These are phyloP conservation scores for Coreoperca whiteheadi DNA, from an alignment of 2,113 vertebrate species.

Conservation along the genomic window DNA sequence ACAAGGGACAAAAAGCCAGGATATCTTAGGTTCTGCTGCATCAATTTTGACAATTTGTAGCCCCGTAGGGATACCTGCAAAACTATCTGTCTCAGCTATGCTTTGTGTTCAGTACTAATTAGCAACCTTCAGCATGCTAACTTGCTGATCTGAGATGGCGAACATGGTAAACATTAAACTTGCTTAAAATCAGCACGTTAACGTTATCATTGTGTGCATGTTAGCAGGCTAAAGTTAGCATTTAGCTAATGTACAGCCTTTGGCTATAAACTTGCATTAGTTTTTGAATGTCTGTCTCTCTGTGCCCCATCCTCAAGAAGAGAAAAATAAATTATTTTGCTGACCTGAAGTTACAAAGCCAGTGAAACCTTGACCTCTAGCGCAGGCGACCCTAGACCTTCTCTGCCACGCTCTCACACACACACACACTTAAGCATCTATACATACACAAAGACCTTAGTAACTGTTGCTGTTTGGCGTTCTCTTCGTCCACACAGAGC, in stretches of 20 bases:
- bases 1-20: too few relatives aligned
- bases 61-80: too few relatives aligned
- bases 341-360: constrained; percentile 46
- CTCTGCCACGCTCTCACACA: not conserved
- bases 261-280: too few relatives aligned
- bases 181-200: not conserved
- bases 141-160: too few relatives aligned
- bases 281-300: too few relatives aligned
- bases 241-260: too few relatives aligned
- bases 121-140: not conserved
- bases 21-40: too few relatives aligned
- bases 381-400: constrained; percentile 12
- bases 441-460: constrained; percentile 62
- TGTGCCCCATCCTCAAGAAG: not conserved
- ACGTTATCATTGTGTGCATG: not conserved
- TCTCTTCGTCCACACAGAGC: constrained; percentile 54
- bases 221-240: not conserved
- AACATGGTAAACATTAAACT: not conserved
- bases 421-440: constrained; percentile 16
- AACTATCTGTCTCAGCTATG: too few relatives aligned
- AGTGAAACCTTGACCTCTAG: constrained; percentile 44
- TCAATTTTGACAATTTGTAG: too few relatives aligned
- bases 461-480: constrained; percentile 82
- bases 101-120: too few relatives aligned
- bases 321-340: not conserved